Evolutionary conservation across 35 echinoderm and acorn worm genomes (phyloP), one percentile per base, ranked within the genome.

Genomic region (Apostichopus californicus): DNA sequence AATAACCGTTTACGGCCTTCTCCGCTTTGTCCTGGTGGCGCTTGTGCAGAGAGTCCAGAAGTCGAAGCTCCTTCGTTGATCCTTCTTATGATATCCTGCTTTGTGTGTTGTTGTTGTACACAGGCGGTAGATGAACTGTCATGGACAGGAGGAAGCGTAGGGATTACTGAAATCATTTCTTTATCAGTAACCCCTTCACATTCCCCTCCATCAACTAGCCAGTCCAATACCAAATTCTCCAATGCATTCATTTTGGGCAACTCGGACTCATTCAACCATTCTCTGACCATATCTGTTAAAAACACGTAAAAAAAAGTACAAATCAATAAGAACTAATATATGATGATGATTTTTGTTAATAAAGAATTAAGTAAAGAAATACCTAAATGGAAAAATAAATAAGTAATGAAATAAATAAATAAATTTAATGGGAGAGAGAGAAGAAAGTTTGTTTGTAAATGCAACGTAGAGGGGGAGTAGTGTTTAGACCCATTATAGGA

Each of bases 131-230:
- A 18, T 20, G 71, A 6, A 22, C 18, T 75, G 18, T 20, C 71
- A 75, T 13, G 15, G 71, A 59, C 18, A 9, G 81, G 58, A 58
- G 81, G 55, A 56, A 85, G 81, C 8, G 81, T 85, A 58, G 81
- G 81, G 21, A 58, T 85, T 8, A 85, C 81, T 20, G 81, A 85
- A 54, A 83, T 12, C 81, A 85, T 85, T 15, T 85, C 81, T 20
- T 85, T 55, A 85, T 85, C 81, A 5, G 81, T 85, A 2, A 85
- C 17, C 81, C 81, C 55, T 21, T 83, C 80, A 83, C 56, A 56
- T 57, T 83, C 80, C 52, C 80, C 54, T 18, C 80, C 46, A 57
- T 83, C 80, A 12, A 54, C 80, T 14, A 83, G 12, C 80, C 80
- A 83, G 1, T 83, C 6, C 80, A 83, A 57, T 18, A 83, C 15